Conservation (phyloP, 2,888 invertebrate genomes). For the Platycheirus albimanus region DNA sequence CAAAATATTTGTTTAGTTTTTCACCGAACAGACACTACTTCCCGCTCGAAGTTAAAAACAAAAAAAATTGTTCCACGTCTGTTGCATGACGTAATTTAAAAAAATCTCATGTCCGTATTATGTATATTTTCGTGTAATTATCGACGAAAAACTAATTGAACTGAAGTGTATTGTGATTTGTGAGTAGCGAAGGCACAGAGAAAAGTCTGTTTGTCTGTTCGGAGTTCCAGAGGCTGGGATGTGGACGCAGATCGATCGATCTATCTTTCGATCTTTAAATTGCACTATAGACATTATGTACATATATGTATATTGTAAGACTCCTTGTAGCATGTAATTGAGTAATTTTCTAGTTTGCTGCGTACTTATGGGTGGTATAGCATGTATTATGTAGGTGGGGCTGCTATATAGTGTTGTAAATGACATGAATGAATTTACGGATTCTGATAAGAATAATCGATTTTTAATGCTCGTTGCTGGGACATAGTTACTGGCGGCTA, state of each 20-base stretch:
- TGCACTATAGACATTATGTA: too few species aligned
- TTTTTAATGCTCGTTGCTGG: conserved; percentile 35
- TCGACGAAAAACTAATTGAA: conserved; percentile 71
- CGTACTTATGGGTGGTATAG: conserved; percentile 46
- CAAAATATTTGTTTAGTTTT: not conserved
- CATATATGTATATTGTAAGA: too few species aligned
- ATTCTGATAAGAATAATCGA: conserved; percentile 58
- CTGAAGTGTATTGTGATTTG: conserved; percentile 45
- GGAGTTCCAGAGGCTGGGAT: not conserved
- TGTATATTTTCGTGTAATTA: conserved; percentile 61
- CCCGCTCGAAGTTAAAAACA: not conserved
- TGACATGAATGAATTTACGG: conserved; percentile 50
- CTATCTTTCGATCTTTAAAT: conserved; percentile 41
- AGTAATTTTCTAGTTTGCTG: conserved; percentile 62
- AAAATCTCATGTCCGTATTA: conserved; percentile 15
- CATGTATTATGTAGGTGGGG: conserved; percentile 64
- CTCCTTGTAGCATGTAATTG: conserved; percentile 67
- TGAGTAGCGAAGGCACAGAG: conserved; percentile 6
- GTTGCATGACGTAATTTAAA: conserved; percentile 38
- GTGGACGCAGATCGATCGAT: conserved; percentile 42
- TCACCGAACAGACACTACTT: not conserved
- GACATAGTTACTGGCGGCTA: not conserved
- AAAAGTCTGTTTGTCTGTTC: conserved; percentile 5
- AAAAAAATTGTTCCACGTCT: conserved; percentile 41
- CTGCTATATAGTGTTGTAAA: conserved; percentile 39